Conservation (phyloP, 2,888 invertebrate species). For the Lasioglossum morio region DNA sequence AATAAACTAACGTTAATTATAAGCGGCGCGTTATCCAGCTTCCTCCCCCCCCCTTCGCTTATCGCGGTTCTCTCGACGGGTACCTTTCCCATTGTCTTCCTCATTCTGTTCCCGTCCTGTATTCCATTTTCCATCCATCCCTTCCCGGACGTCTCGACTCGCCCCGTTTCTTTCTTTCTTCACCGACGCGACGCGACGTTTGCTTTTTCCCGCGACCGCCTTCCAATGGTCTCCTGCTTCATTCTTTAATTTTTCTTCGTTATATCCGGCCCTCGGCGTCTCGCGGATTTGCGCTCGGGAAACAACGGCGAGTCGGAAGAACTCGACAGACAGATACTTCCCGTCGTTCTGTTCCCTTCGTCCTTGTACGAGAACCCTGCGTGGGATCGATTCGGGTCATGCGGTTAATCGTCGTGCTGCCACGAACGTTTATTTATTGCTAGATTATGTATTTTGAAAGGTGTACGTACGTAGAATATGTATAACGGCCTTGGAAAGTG, state of each 20-base stretch:
- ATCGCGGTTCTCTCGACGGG: constrained; percentile 44
- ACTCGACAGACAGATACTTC: not conserved
- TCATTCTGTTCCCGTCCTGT: constrained; percentile 49
- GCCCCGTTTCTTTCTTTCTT: constrained; percentile 28
- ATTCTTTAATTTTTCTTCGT: constrained; percentile 68
- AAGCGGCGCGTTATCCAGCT: constrained; percentile 53
- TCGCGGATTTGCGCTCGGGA: constrained; percentile 43
- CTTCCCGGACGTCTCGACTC: not conserved
- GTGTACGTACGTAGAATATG: not conserved
- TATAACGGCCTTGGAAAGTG: not conserved
- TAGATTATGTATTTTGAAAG: not conserved
- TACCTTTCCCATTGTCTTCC: constrained; percentile 26
- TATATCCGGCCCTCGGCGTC: constrained; percentile 32
- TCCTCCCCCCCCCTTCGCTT: constrained; percentile 17
- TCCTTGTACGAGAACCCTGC: not conserved
- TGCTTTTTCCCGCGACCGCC: not conserved
- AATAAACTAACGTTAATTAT: constrained; percentile 70
- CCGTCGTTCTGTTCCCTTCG: not conserved
- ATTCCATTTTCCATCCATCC: not conserved
- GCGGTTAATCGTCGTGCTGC: not conserved
- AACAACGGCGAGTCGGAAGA: not conserved
- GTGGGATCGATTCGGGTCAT: not conserved
- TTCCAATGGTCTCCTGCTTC: constrained; percentile 48
- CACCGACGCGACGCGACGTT: not conserved
- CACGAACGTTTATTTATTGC: not conserved